Base-by-base conservation (phyloP, 2,113 vertebrate genomes). In the Mustela lutreola region DNA sequence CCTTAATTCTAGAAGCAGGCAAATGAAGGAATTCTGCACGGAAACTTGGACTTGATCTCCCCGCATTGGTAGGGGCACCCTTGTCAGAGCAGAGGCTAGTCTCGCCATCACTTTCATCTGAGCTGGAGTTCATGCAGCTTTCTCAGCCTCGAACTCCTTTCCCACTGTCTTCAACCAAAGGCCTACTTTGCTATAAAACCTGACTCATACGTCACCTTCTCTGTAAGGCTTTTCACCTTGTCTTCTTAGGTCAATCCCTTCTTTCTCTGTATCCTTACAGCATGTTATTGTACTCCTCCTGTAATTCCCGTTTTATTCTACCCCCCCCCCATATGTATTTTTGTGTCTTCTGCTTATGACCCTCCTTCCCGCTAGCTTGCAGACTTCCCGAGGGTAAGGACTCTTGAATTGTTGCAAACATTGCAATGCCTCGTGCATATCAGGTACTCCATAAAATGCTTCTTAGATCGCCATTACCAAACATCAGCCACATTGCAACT, bases 1-100 rank as follows among this genome's bases (percentile, higher is more conserved):
- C 3, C 18, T 36, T 80, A n/a, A 58, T 36, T 63, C 56, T 62
- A 78, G 78, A 53, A 90, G n/a, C 19, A 86, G 24, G 62, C 0
- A 5, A 42, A 63, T 42, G 48, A 84, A 71, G n/a, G 85, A 4
- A 31, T 91, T 58, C n/a, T 63, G 21, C 18, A 70, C 56, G 39
- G 56, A 56, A 89, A 15, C n/a, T 63, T 78, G 62, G 22, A 42
- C 82, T 62, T 33, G 73, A 67, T n/a, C 26, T 70, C 60, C 11
- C 53, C 31, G 1, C 14, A n/a, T 36, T 7, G 0, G 10, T n/a
- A 11, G 33, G 9, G 50, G 24, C 4, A n/a, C 4, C 14, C 16
- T 28, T 19, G 75, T 89, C 19, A 67, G 83, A 71, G 56, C 4
- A 67, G 53, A 53, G 42, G 21, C 0, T 0, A 3, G 11, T 19